Evolutionary conservation across 2,888 invertebrate genomes (phyloP), one percentile per base, ranked within the genome.

Genomic region (Sphinx pinastri): DNA sequence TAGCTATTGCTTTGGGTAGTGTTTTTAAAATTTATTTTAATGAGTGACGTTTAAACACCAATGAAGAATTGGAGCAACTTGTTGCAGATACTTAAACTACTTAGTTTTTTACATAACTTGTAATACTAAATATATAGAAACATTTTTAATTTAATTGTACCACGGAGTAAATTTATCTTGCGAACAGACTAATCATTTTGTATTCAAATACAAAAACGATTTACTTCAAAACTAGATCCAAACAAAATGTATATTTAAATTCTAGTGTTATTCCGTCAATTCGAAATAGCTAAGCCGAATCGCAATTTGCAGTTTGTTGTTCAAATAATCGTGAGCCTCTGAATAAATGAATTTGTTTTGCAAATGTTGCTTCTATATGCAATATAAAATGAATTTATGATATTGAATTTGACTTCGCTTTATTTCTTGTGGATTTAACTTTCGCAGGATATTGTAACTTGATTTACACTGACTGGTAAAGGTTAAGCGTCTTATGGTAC

Each of bases 401-500:
- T 12, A 47, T n/a, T 67, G 14, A 38, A 55, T 38, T 54, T 45
- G 7, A 6, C 45, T 54, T 4, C 31, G 2, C 52, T 12, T 45
- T 68, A 57, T 38, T 19, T 57, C 25, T n/a, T 45, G 12, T 70
- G 63, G 72, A 71, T 73, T 73, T 74, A 70, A 68, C 52, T 51
- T 57, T 60, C 31, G 69, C 55, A 68, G 52, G 71, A 74, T 72
- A 70, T 38, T 38, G 4, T 74, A 74, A 71, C 25, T 8, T 70
- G 79, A 81, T 80, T 81, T 78, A 81, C 75, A 77, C 74, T 75
- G 67, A 71, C 74, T 71, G 72, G 74, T 76, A 79, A 80, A 79
- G 78, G 79, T 81, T 81, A 83, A 81, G 75, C 75, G 75, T 72
- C 72, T 75, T 79, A 77, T 75, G 73, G 74, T 76, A 72, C 77